A percentile compares a stretch with the other conserved stretches of the same genome.
Evolutionary conservation across 2,888 invertebrate genomes (phyloP).

Genomic region (Diarsia brunnea): DNA sequence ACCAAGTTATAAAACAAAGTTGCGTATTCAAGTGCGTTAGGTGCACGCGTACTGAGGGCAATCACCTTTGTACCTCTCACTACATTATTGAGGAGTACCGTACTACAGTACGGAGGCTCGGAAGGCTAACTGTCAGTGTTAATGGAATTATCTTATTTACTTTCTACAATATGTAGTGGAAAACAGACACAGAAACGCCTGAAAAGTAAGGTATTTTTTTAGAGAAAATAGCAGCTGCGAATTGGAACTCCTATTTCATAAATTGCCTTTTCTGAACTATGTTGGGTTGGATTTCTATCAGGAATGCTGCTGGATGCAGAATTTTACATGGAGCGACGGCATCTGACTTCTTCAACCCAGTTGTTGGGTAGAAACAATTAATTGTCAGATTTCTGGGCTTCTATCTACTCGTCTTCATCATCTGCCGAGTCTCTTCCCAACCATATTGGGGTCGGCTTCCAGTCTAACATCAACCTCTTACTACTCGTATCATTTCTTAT

Average conservation of each 20-base stretch:
- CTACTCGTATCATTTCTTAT: background rate
- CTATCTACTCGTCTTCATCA: background rate
- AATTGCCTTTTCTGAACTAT: background rate
- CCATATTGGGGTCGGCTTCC: no score
- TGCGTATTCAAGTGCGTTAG: conserved; percentile 39
- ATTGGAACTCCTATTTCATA: background rate
- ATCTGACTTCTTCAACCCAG: background rate
- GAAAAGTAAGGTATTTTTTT: background rate
- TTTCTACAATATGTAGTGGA: background rate
- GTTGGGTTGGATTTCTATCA: background rate
- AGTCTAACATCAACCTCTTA: background rate
- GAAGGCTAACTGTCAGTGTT: background rate
- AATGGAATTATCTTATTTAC: conserved; percentile 1
- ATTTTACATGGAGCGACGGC: background rate
- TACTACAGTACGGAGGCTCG: background rate
- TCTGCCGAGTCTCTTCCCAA: no score
- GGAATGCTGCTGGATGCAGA: background rate
- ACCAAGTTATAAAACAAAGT: conserved; percentile 20
- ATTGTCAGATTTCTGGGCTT: background rate
- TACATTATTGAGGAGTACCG: conserved; percentile 14
- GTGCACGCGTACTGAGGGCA: conserved; percentile 45
- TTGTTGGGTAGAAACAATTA: no score
- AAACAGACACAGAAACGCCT: background rate
- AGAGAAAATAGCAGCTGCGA: background rate
- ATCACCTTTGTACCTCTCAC: conserved; percentile 38